Evolutionary conservation across 2,797 vertebrate species (phyloP).

Genomic region (Catharus ustulatus): DNA sequence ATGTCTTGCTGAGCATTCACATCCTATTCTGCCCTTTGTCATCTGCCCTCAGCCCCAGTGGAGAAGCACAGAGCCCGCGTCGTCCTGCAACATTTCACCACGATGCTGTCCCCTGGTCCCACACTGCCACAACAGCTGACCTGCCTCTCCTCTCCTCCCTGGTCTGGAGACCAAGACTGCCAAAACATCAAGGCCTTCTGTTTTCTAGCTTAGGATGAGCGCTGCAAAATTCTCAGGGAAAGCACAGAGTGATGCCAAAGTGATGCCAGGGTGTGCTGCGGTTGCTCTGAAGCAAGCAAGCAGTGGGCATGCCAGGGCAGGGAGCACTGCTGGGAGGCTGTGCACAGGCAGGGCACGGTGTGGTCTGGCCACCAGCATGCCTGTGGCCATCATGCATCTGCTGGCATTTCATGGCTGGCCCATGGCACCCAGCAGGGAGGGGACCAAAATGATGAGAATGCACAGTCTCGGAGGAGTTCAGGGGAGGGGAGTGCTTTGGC

Average conservation of each 20-base stretch:
- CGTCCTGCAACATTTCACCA: too few species aligned
- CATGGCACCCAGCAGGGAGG: fast-evolving
- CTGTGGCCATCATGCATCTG: background rate
- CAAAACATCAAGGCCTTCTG: background rate
- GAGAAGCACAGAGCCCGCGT: background rate
- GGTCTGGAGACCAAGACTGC: background rate
- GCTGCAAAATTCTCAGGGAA: background rate
- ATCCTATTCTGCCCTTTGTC: background rate
- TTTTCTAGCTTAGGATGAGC: background rate
- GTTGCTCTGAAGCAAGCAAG: background rate
- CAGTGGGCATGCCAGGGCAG: background rate
- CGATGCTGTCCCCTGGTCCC: fast-evolving
- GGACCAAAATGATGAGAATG: background rate
- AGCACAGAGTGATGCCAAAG: background rate
- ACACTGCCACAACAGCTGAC: background rate
- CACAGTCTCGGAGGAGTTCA: fast-evolving
- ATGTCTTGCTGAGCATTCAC: background rate
- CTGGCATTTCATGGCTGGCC: background rate
- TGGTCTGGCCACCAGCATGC: background rate
- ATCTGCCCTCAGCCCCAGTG: fast-evolving
- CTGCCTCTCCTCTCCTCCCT: background rate
- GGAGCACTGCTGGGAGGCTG: background rate
- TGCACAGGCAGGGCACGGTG: background rate
- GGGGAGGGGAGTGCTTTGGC: background rate
- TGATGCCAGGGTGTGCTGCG: background rate